Base-by-base conservation (phyloP, 2,797 vertebrate genomes). In the Synanceia verrucosa region DNA sequence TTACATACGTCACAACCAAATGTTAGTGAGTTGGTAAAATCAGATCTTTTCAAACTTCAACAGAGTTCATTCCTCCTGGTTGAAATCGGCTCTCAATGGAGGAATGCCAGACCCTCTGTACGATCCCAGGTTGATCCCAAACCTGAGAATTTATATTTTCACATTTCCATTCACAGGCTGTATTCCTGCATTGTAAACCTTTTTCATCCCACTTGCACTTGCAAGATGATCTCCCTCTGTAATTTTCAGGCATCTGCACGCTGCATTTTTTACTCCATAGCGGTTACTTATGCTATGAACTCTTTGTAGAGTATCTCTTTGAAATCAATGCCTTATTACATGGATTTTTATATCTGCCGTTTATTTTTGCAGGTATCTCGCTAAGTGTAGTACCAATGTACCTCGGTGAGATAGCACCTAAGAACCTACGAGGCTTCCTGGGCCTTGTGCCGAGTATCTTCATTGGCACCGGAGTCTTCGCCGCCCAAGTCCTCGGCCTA, bases 351-450 rank as follows among this genome's bases (percentile, higher is more conserved):
- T 61, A 10, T 55, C 3, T 72, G 21, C 4, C 18, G 16, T 1
- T 13, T 29, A 39, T 1, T 37, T 37, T n/a, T 19, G 3, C 82
- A 97, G 96, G 96, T 7, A 95, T 98, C 73, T 95, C 95, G 69
- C 90, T 97, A 9, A 96, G 96, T 0, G 95, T 96, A 6, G 95
- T 98, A 19, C 96, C 96, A 1, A 97, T 98, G 94, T 97, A 97
- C 86, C 84, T 97, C 41, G 96, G 97, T 55, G 97, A 98, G 90
- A 96, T 98, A 0, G 93, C 96, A 2, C 96, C 96, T 0, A 97
- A 96, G 84, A 96, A 96, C 81, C 86, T 97, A 28, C 87, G 96
- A 18, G 97, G 96, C 12, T 96, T 96, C 83, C 88, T 98, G 67
- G 95, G 96, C 33, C 93, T 98, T 0, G 75, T 97, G 73, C 97